Evolutionary conservation across 2,797 vertebrate species (phyloP), one percentile per base, ranked within the genome.

Genomic region (Microctenopoma steveboyesi): DNA sequence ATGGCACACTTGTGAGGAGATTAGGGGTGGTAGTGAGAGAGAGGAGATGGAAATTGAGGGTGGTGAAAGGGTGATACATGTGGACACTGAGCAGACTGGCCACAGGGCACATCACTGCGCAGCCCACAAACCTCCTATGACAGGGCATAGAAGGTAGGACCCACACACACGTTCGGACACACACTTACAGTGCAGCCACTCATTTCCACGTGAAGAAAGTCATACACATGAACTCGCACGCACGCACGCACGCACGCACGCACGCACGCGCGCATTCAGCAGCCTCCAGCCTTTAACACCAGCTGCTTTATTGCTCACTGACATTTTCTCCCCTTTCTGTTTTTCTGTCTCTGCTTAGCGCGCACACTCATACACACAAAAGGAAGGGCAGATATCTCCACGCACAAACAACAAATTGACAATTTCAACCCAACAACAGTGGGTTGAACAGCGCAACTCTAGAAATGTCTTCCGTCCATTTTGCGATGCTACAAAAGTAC

Each of bases 271-370:
- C 18, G 18, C 85, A 86, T 58, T 65, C 75, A 87, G 82, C 69
- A 86, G 87, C 92, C 91, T 87, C 72, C 79, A 92, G 91, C 89
- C 67, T 85, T 83, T 89, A 87, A 86, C 67, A 86, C 88, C 89
- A 90, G 92, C 91, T 89, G 91, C 89, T 83, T 92, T 64, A 76
- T 76, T 92, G 94, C 70, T 85, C 88, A 63, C 83, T 95, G 94
- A 94, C 92, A 89, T 93, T 95, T 93, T 87, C 86, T 87, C 86
- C 79, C 82, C 86, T 86, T 76, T 86, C 78, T 45, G 42, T 86
- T 81, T 86, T 50, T 75, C 79, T 66, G 69, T 87, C 81, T 87
- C 64, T 83, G 77, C 69, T 69, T 72, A 69, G 60, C 28, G 28
- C 61, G 66, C 51, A 37, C 33, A 47, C 13, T 53, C 54, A 55